Base-by-base conservation (phyloP, 1,140 invertebrate species). In the Diorhabda carinulata region DNA sequence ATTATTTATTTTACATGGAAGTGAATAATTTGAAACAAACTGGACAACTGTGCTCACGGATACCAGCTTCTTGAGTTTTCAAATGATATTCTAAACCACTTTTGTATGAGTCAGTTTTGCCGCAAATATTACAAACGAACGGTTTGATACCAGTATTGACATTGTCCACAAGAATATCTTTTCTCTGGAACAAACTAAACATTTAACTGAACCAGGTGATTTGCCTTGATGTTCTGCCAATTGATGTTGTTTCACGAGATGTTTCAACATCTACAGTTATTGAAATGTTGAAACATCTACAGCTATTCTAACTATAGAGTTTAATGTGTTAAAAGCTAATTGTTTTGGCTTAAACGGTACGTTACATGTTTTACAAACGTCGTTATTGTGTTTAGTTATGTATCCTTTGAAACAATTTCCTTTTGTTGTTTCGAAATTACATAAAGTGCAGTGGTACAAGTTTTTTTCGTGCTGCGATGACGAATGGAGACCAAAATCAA, bases 61-160 rank as follows among this genome's bases (percentile, higher is more conserved):
- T 76, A 4, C 83, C 83, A 40, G 80, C 69, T 60, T 73, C 69
- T 60, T 73, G 72, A n/a, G 69, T 84, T 76, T 86, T 87, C 68
- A 83, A 80, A 72, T 88, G 87, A 76, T 83, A 83, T 61, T 85
- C 86, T 40, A 87, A 81, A 47, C 86, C 80, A 4, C 84, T 86
- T 71, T 83, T 83, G 8, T 86, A 86, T 44, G 86, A 83, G 74
- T 87, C 88, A 0, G 85, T 85, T 75, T 91, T 87, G 4, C 83
- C 80, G 78, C 91, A 92, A 61, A 85, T 83, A 58, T 83, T 81
- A 78, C 90, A 92, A 73, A 86, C 84, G 59, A 68, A 71, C 6
- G 52, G 52, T n/a, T 7, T 56, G 6, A 7, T n/a, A 7, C 52
- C 52, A 56, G 6, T 56, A 2, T 56, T 1, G 6, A 25, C 25